Conservation (phyloP, 2,797 vertebrate species). For the Manis pentadactyla region DNA sequence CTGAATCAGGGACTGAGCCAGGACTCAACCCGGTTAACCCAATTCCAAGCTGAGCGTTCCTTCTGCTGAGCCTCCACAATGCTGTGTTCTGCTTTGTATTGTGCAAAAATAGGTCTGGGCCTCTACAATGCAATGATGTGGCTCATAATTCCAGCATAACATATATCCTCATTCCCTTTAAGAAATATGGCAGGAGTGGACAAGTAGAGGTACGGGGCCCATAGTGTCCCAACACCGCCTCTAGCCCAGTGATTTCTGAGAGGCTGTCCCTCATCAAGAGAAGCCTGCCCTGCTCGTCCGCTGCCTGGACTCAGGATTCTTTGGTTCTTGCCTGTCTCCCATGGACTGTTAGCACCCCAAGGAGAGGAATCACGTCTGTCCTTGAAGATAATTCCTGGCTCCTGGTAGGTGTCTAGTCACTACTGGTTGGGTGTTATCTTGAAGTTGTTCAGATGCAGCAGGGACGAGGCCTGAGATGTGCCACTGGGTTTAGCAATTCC, state of each 20-base stretch:
- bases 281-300: neutral
- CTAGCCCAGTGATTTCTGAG: neutral
- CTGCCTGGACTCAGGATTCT: too few species aligned
- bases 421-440: neutral
- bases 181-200: neutral
- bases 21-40: neutral
- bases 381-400: neutral
- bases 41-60: neutral
- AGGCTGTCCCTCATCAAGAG: neutral
- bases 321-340: neutral
- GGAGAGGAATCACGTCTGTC: neutral
- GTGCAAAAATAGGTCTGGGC: too few species aligned
- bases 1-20: neutral
- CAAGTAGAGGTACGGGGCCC: neutral
- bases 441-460: neutral
- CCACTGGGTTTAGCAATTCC: fast-evolving
- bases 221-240: too few species aligned
- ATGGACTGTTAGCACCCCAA: neutral
- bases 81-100: neutral
- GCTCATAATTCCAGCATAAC: neutral
- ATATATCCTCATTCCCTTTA: fast-evolving
- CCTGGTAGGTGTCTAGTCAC: neutral
- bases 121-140: fast-evolving
- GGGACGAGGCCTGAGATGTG: fast-evolving
- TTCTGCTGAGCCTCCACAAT: neutral